These are phyloP conservation scores for Hetaerina americana DNA, from an alignment of 1,140 invertebrate genomes.

Conservation along the genomic window DNA sequence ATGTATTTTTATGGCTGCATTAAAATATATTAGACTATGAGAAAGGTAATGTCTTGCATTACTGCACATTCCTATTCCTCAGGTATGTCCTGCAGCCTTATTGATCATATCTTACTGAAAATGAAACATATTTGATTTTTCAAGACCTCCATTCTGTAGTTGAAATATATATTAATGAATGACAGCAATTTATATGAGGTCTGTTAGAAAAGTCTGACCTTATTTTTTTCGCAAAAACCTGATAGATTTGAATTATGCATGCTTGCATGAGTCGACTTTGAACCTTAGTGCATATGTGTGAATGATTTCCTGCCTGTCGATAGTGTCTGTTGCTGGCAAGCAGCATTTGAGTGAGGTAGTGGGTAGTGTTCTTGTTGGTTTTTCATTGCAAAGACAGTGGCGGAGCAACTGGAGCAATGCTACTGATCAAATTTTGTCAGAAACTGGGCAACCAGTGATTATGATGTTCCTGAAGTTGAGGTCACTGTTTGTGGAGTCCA, in stretches of 20 bases:
- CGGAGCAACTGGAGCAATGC: neutral
- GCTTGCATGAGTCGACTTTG: neutral
- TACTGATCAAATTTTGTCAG: neutral
- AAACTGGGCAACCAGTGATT: neutral
- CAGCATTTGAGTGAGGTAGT: neutral
- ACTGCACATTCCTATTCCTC: too few species aligned
- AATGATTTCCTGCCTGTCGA: neutral
- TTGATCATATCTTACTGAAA: too few species aligned
- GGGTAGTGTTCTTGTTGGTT: neutral
- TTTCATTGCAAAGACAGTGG: neutral
- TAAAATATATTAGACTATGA: too few species aligned
- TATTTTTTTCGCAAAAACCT: neutral
- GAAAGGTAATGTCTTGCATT: too few species aligned
- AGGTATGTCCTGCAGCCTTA: too few species aligned
- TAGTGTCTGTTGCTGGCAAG: neutral
- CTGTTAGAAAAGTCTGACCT: conserved; percentile 2
- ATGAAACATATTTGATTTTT: too few species aligned
- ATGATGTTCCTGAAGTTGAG: conserved; percentile 3
- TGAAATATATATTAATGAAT: too few species aligned
- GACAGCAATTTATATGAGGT: too few species aligned
- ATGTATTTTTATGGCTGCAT: too few species aligned
- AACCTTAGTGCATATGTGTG: neutral
- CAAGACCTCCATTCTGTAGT: too few species aligned
- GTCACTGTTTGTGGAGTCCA: conserved; percentile 1
- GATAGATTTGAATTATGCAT: neutral